Evolutionary conservation across 2,797 vertebrate species (phyloP).

Genomic region (Amblyraja radiata): DNA sequence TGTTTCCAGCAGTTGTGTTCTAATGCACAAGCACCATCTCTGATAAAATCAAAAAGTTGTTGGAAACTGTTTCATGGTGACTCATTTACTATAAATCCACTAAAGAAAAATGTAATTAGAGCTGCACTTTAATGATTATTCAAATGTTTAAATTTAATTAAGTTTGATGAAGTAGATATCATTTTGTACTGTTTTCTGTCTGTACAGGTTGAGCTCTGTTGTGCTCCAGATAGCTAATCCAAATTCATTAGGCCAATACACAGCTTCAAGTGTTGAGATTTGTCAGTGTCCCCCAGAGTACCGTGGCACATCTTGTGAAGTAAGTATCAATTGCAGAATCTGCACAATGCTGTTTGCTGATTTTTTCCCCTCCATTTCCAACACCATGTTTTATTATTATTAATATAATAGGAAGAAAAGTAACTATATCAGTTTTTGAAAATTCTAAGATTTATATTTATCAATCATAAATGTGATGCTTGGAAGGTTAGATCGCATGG

Average conservation of each 20-base stretch:
- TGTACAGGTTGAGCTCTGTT: slow-evolving; percentile 57
- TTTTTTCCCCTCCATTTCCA: not conserved
- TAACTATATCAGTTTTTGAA: not conserved
- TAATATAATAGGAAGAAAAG: not conserved
- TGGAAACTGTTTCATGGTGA: not conserved
- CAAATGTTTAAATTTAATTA: slow-evolving; percentile 30
- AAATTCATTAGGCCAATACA: slow-evolving; percentile 47
- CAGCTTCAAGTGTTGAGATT: slow-evolving; percentile 71
- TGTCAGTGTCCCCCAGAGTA: slow-evolving; percentile 82
- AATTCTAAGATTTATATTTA: not conserved
- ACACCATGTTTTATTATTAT: not conserved
- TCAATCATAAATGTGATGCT: not conserved
- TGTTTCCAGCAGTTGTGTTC: not conserved
- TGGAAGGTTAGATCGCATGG: no score
- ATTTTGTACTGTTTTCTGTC: not conserved
- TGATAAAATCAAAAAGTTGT: not conserved
- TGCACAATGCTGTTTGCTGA: not conserved
- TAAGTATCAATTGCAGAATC: slow-evolving; percentile 51
- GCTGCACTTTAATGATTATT: not conserved
- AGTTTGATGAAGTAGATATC: not conserved
- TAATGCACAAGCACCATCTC: not conserved
- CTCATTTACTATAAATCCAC: not conserved
- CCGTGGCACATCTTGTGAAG: slow-evolving; percentile 85
- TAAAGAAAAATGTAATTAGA: not conserved
- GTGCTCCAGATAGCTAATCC: slow-evolving; percentile 61